These are phyloP conservation scores for Triplophysa rosa DNA, from an alignment of 2,113 vertebrate species.

Conservation along the genomic window DNA sequence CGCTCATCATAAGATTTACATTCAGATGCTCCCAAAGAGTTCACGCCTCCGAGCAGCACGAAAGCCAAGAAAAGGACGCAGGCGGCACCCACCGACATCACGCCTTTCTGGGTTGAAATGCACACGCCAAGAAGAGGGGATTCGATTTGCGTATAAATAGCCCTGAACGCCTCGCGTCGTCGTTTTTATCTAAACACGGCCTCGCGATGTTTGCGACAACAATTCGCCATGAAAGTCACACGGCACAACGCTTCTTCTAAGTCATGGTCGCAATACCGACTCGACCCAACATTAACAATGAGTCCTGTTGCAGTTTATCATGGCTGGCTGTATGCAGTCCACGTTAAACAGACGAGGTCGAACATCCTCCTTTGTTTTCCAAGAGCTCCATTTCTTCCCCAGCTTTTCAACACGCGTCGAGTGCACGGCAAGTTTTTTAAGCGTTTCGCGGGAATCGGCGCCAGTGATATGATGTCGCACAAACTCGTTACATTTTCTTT, in stretches of 20 bases:
- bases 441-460: neutral
- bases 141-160: conserved; percentile 23
- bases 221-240: conserved; percentile 17
- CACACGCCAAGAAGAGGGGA: conserved; percentile 34
- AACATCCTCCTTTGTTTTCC: conserved; percentile 69
- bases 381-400: conserved; percentile 35
- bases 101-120: conserved; percentile 35
- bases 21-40: conserved; percentile 52
- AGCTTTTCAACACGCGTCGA: neutral
- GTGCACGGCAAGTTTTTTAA: neutral
- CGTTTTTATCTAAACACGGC: conserved; percentile 24
- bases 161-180: neutral
- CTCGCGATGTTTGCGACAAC: neutral
- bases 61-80: conserved; percentile 58
- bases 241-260: conserved; percentile 12
- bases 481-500: conserved; percentile 53
- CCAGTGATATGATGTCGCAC: neutral
- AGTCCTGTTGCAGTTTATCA: conserved; percentile 37
- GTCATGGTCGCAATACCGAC: conserved; percentile 44
- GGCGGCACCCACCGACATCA: conserved; percentile 61
- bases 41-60: conserved; percentile 58
- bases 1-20: conserved; percentile 71
- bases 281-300: conserved; percentile 43
- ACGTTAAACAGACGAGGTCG: conserved; percentile 50
- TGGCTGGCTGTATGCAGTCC: conserved; percentile 27